A percentile compares a stretch with the other conserved stretches of the same genome.
Conservation (phyloP, 2,797 vertebrate genomes). For the Pristis pectinata region DNA sequence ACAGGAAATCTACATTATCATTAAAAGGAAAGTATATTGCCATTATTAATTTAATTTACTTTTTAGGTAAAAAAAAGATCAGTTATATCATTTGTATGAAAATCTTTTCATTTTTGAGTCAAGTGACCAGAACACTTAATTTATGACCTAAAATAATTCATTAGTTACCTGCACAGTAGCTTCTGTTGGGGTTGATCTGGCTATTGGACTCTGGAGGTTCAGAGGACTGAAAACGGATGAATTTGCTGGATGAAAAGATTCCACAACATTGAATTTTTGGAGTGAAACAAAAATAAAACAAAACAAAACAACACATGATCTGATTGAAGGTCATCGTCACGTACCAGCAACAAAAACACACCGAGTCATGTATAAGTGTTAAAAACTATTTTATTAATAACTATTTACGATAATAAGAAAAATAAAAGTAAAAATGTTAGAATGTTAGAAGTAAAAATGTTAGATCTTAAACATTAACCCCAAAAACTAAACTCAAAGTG, state of each 20-base stretch:
- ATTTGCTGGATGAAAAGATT: not conserved
- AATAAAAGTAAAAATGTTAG: too few relatives aligned
- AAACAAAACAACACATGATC: not conserved
- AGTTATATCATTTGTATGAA: not conserved
- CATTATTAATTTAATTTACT: not conserved
- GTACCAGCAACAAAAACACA: too few relatives aligned
- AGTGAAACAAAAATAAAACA: not conserved
- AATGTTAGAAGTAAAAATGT: too few relatives aligned
- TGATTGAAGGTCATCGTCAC: constrained; percentile 13
- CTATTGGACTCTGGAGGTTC: not conserved
- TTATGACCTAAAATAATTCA: too few relatives aligned
- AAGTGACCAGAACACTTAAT: not conserved
- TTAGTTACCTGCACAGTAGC: too few relatives aligned
- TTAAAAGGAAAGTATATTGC: not conserved
- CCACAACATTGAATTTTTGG: not conserved
- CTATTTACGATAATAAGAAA: too few relatives aligned
- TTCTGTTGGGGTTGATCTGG: not conserved
- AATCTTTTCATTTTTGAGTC: not conserved
- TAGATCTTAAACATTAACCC: too few relatives aligned
- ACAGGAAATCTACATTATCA: not conserved
- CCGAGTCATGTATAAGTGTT: too few relatives aligned
- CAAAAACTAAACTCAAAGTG: too few relatives aligned
- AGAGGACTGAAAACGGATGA: not conserved
- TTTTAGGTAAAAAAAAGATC: not conserved
- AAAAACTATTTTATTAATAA: too few relatives aligned